Evolutionary conservation across 2,797 vertebrate genomes (phyloP).

Genomic region (Australoheros facetus): DNA sequence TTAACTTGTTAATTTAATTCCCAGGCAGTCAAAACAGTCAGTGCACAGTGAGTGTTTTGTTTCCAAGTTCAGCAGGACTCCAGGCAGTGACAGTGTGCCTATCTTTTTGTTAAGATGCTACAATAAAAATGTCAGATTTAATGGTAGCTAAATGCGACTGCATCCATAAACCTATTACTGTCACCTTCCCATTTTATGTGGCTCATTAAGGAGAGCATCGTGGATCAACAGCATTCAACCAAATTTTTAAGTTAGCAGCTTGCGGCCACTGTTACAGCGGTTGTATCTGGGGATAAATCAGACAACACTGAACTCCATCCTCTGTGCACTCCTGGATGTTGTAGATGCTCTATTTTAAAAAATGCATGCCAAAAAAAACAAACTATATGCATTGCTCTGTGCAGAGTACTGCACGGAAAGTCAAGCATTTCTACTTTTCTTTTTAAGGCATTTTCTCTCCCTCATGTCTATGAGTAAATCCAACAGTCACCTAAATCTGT

Average conservation of each 20-base stretch:
- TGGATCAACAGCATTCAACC: conserved; percentile 21
- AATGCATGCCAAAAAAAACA: not conserved
- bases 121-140: not conserved
- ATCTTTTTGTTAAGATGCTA: conserved; percentile 4
- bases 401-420: not conserved
- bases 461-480: conserved; percentile 9
- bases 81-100: not conserved
- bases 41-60: not conserved
- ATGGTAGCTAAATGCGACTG: not conserved
- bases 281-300: conserved; percentile 45
- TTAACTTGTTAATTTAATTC: conserved; percentile 15
- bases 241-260: conserved; percentile 29
- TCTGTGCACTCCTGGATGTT: conserved; percentile 1
- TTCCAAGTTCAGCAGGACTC: not conserved
- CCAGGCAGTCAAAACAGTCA: not conserved
- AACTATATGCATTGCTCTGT: not conserved
- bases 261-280: conserved; percentile 14
- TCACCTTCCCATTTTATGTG: conserved; percentile 10
- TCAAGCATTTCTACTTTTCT: not conserved
- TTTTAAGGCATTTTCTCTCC: conserved; percentile 6
- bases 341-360: not conserved
- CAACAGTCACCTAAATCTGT: conserved; percentile 19
- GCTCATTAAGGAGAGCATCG: conserved; percentile 20
- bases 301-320: conserved; percentile 4
- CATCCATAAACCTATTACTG: not conserved